A percentile compares a stretch with the other conserved stretches of the same genome.
Evolutionary conservation across 2,113 vertebrate species (phyloP).

Genomic region (Ctenodactylus gundi): DNA sequence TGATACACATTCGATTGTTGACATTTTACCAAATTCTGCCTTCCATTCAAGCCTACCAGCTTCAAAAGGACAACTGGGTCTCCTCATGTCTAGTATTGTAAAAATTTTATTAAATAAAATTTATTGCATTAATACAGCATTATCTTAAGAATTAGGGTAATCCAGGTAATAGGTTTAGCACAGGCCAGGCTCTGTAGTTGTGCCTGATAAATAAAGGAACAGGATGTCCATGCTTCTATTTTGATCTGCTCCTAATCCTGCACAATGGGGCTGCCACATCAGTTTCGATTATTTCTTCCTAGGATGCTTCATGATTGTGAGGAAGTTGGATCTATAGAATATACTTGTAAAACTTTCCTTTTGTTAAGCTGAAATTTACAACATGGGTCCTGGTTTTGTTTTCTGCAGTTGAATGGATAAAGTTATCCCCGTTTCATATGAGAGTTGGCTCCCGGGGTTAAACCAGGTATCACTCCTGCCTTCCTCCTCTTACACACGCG

Average conservation of each 20-base stretch:
- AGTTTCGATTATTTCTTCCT: background rate
- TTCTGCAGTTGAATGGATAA: background rate
- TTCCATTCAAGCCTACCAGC: background rate
- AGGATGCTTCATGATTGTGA: background rate
- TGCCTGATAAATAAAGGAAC: background rate
- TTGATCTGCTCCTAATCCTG: background rate
- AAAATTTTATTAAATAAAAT: too few species aligned
- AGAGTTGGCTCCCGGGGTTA: background rate
- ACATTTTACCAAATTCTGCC: background rate
- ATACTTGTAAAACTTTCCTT: background rate
- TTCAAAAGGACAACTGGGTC: background rate
- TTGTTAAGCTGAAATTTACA: background rate
- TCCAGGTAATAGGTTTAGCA: background rate
- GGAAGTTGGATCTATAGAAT: background rate
- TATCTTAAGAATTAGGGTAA: background rate
- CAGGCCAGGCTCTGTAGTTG: too few species aligned
- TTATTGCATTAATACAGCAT: background rate
- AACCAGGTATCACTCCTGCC: rapidly evolving
- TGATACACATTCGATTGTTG: too few species aligned
- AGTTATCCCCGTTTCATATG: rapidly evolving
- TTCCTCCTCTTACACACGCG: rapidly evolving
- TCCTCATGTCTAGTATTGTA: background rate
- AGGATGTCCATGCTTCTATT: background rate
- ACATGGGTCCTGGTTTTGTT: background rate
- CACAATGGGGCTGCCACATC: background rate